Base-by-base conservation (phyloP, 2,113 vertebrate genomes). In the Anthoscopus minutus region DNA sequence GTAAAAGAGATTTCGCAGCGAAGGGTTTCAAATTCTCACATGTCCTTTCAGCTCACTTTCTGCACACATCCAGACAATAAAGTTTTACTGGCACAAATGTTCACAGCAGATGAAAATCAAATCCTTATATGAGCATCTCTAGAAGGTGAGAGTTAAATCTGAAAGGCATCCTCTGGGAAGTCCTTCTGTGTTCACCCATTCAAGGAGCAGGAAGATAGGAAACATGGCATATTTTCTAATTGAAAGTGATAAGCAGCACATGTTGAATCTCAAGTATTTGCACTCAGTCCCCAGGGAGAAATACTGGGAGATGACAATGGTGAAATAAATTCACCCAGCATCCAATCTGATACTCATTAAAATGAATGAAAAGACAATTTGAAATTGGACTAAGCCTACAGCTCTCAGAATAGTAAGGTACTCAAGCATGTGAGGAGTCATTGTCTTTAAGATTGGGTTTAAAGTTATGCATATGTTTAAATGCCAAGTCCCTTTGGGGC, bases 131-230 rank as follows among this genome's bases (percentile, higher is more conserved):
- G 47, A 92, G 51, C 69, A 44, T 74, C 93, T 95, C 48, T 56
- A 61, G 85, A 88, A 92, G n/a, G n/a, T 37, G 81, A 94, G 82
- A 93, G 81, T 86, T 92, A 78, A 90, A 86, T 88, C 86, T 91
- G 77, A 82, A 96, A 92, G 40, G 10, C 28, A 20, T 94, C 80
- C 62, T 66, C 25, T 89, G 81, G 83, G 88, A 94, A 87, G 56
- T 28, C 60, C 35, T 86, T 86, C 57, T 92, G 60, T 60, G 47
- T 56, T 83, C 62, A 42, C 17, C 54, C 47, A 60, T 86, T 92
- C 74, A 92, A 81, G 73, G 64, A 71, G 25, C 28, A 44, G 60
- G 40, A 35, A 74, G 67, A n/a, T 6, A 64, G 56, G 40, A 77
- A 89, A 85, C 16, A 24, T 24, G 71, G 30, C 31, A 56, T 56